A percentile compares a stretch with the other conserved stretches of the same genome.
Conservation (phyloP, 1,140 invertebrate genomes). For the Aphelinus certus region DNA sequence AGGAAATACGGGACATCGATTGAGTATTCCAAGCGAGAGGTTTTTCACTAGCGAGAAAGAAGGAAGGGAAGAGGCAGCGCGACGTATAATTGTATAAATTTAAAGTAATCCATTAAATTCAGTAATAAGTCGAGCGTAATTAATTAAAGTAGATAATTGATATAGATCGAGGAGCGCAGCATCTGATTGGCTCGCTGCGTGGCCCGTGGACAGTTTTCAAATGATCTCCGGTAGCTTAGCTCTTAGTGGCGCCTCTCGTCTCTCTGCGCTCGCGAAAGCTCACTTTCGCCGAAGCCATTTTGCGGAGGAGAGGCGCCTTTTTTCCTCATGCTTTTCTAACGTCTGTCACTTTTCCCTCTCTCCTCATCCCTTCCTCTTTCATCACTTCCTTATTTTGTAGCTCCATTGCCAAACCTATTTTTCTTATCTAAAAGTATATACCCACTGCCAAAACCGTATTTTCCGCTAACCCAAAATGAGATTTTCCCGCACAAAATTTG, state of each 20-base stretch:
- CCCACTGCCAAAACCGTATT: conserved; percentile 21
- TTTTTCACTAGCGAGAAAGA: conserved; percentile 16
- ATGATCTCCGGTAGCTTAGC: conserved; percentile 68
- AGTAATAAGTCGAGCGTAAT: conserved; percentile 63
- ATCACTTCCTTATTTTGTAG: conserved; percentile 7
- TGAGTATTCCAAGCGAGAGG: conserved; percentile 20
- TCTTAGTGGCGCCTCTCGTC: conserved; percentile 60
- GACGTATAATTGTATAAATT: conserved; percentile 55
- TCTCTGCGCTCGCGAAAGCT: conserved; percentile 44
- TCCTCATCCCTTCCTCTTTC: background rate
- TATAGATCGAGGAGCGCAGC: conserved; percentile 63
- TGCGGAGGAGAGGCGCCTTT: conserved; percentile 48
- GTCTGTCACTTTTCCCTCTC: background rate
- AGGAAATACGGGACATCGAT: conserved; percentile 32
- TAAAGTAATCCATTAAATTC: conserved; percentile 62
- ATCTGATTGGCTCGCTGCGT: conserved; percentile 65
- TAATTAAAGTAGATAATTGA: conserved; percentile 68
- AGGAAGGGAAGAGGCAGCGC: conserved; percentile 41
- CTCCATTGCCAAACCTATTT: too few species aligned
- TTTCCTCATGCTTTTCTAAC: conserved; percentile 16
- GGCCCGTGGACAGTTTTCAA: conserved; percentile 66
- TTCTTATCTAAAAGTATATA: conserved; percentile 12
- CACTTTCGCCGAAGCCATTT: conserved; percentile 50
- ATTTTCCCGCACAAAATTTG: conserved; percentile 21
- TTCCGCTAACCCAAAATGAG: conserved; percentile 19